Evolutionary conservation across 1,140 invertebrate species (phyloP), one percentile per base, ranked within the genome.

Genomic region (Nixonia krombeini): DNA sequence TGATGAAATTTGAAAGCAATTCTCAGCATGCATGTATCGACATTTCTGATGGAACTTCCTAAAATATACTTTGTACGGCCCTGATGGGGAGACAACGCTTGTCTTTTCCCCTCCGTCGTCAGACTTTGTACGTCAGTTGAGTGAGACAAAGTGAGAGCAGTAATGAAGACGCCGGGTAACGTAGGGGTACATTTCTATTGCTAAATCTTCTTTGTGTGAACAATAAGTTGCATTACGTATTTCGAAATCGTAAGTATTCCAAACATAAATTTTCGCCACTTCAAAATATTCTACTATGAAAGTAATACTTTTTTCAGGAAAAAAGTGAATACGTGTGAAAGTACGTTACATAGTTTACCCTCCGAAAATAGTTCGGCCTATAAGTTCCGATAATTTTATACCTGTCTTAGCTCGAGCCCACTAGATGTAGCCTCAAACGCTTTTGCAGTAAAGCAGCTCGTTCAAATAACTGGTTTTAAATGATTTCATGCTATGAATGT

Each of bases 11-110:
- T 31, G 10, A 31, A 31, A 8, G 9, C 28, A 31, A 31, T 3
- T 21, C 21, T 3, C 2, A n/a, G n/a, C n/a, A n/a, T n/a, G n/a
- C 9, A 26, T 26, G 4, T 5, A 26, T 5, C 9, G 9, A 26
- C 4, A 26, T 26, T 26, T 26, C 9, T 35, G 33, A 12, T 35
- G 33, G 13, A 21, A 21, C 7, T 13, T 35, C 12, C 18, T 45
- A 17, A 25, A 45, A 29, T 12, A n/a, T 15, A 10, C 28, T 42
- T 58, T 38, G 23, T 56, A 63, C 59, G 51, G 45, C 61, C 61
- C 61, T 64, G 58, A 53, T 53, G 57, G 49, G 44, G 50, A 53
- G 42, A 62, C 50, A 62, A 61, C 50, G 41, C 58, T 62, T 49
- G 53, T 50, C 46, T 57, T 46, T 50, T 57, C 53, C 52, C 61